phyloP scores from a whole-genome alignment of 23 tunicate species.

The Halocynthia roretzi region DNA sequence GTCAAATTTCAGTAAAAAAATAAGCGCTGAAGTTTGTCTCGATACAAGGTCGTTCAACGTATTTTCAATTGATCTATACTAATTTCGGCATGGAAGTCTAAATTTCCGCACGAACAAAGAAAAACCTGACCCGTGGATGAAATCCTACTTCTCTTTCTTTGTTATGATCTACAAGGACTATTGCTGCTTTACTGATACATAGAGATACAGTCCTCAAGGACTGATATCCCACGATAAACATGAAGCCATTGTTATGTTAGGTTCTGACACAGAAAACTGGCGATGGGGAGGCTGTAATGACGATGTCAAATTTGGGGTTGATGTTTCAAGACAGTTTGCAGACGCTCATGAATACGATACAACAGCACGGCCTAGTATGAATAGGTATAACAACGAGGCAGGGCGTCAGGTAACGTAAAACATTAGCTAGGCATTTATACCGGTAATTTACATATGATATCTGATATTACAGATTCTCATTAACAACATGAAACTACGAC shows the following conservation, averaged over 20 bases:
- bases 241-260: too few relatives aligned
- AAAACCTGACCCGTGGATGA: too few relatives aligned
- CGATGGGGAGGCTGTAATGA: constrained; percentile 76
- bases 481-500: constrained; percentile 39
- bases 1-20: too few relatives aligned
- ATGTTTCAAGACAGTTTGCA: constrained; percentile 56
- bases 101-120: too few relatives aligned
- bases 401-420: constrained; percentile 46
- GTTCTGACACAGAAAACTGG: constrained; percentile 5
- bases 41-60: too few relatives aligned
- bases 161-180: not conserved
- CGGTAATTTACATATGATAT: not conserved
- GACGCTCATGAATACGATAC: constrained; percentile 64
- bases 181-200: not conserved
- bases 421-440: not conserved
- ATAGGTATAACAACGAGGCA: constrained; percentile 77
- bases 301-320: constrained; percentile 60
- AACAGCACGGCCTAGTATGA: constrained; percentile 61
- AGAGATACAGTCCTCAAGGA: too few relatives aligned
- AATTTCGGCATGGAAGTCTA: too few relatives aligned
- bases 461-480: constrained; percentile 23
- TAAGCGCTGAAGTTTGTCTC: too few relatives aligned
- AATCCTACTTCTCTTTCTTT: not conserved
- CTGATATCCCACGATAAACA: too few relatives aligned
- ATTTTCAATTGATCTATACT: too few relatives aligned